Evolutionary conservation across 2,888 invertebrate genomes (phyloP), one percentile per base, ranked within the genome.

Genomic region (Stegophylla sp.): DNA sequence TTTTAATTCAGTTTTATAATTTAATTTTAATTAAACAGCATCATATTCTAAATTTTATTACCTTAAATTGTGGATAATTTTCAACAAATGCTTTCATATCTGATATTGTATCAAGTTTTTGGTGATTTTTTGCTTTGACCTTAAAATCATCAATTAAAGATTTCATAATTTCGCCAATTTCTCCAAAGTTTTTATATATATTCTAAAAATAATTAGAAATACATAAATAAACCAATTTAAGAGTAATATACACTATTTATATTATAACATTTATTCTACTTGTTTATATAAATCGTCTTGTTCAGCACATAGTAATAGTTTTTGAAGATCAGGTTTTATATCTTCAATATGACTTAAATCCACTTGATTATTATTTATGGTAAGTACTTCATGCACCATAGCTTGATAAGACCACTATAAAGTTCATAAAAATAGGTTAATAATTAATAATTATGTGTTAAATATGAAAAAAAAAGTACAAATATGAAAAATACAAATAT

Each of bases 11-110:
- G 53, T 48, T n/a, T n/a, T n/a, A n/a, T 48, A 67, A 67, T 28
- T 45, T 41, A 12, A 56, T 53, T 28, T 75, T 53, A 12, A 82
- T 26, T 34, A 7, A 34, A 34, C 3, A 34, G 34, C 34, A 7
- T 34, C n/a, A n/a, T 34, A 1, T 67, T 71, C 13, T 64, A 10
- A 48, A 45, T 72, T 34, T 20, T 56, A 0, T 59, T 23, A 90
- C 90, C 88, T 97, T 98, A 86, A 99, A 99, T 84, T 98, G 93
- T 0, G 99, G 99, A 88, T 99, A 99, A 17, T 94, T 93, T 87
- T 99, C 98, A 0, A 99, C 95, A 87, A 98, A 98, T 85, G 91
- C 93, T 89, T 99, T 99, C 98, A 99, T 98, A 86, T 99, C 99
- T 0, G 94, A 91, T 85, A 99, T 98, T 85, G 96, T 97, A 88